Percentiles rank a stretch among this genome's conserved stretches.
These are phyloP conservation scores for Procavia capensis DNA, from an alignment of 2,113 vertebrate species.

Conservation along the genomic window DNA sequence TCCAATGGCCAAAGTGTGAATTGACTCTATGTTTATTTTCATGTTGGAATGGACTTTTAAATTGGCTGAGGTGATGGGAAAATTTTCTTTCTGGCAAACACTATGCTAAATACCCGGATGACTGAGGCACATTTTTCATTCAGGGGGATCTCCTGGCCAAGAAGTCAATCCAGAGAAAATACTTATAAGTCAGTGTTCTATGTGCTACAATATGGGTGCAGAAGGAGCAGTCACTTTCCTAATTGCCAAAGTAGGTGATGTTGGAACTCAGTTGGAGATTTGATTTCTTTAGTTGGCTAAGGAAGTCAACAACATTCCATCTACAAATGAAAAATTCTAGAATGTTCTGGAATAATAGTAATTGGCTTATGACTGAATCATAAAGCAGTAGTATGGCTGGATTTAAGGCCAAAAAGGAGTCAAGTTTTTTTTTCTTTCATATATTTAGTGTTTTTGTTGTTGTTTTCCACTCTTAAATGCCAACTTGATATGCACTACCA, in stretches of 20 bases:
- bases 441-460: too few relatives aligned
- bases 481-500: too few relatives aligned
- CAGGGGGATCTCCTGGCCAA: not conserved
- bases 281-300: not conserved
- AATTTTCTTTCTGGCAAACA: not conserved
- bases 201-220: not conserved
- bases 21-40: not conserved
- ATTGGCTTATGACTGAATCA: not conserved
- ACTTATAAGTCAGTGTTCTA: not conserved
- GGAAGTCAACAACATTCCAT: not conserved
- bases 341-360: not conserved
- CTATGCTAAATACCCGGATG: not conserved
- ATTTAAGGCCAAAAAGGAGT: not conserved
- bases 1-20: not conserved
- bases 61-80: not conserved
- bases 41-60: not conserved
- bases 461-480: too few relatives aligned
- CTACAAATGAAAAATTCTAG: not conserved
- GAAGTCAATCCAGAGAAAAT: not conserved
- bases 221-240: not conserved
- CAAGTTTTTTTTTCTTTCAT: too few relatives aligned
- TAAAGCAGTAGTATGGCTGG: not conserved
- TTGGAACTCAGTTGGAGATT: not conserved
- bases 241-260: not conserved
- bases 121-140: not conserved